Percentiles rank a stretch among this genome's conserved stretches.
phyloP scores from a whole-genome alignment of 2,888 invertebrate species.

The Sceliomorpha sp. region DNA sequence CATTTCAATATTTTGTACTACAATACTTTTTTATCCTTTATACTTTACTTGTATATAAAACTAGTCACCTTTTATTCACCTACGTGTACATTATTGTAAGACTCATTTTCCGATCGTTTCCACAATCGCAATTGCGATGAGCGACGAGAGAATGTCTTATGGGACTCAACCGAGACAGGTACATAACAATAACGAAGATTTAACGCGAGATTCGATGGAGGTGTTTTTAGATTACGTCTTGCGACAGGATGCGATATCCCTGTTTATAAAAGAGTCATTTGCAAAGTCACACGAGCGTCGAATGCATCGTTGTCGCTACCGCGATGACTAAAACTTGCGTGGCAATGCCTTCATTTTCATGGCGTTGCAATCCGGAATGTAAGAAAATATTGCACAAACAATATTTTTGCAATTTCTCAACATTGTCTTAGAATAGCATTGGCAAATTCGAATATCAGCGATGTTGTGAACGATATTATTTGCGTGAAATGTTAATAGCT shows the following conservation, averaged over 20 bases:
- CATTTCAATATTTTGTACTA: not conserved
- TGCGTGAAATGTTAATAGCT: slow-evolving; percentile 41
- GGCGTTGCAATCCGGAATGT: not conserved
- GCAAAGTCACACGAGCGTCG: slow-evolving; percentile 1
- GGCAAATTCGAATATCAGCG: slow-evolving; percentile 20
- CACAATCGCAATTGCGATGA: not conserved
- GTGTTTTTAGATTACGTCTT: slow-evolving; percentile 43
- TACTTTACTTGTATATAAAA: too few relatives aligned
- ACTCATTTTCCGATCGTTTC: too few relatives aligned
- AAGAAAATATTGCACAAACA: slow-evolving; percentile 52
- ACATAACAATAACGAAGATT: slow-evolving; percentile 12
- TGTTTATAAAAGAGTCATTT: slow-evolving; percentile 14
- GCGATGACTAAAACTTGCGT: too few relatives aligned
- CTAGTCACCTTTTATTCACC: too few relatives aligned
- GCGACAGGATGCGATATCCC: slow-evolving; percentile 27
- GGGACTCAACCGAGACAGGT: slow-evolving; percentile 29
- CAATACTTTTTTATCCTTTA: too few relatives aligned
- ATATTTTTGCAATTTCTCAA: slow-evolving; percentile 49
- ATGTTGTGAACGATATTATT: slow-evolving; percentile 34
- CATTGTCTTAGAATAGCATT: slow-evolving; percentile 47
- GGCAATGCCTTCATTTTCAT: too few relatives aligned
- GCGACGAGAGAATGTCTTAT: slow-evolving; percentile 15
- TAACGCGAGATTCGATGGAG: slow-evolving; percentile 15
- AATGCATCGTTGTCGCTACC: not conserved
- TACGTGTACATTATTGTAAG: too few relatives aligned